These are phyloP conservation scores for Epizoanthus rinbou DNA, from an alignment of 92 coral and sea anemone genomes.

Conservation along the genomic window DNA sequence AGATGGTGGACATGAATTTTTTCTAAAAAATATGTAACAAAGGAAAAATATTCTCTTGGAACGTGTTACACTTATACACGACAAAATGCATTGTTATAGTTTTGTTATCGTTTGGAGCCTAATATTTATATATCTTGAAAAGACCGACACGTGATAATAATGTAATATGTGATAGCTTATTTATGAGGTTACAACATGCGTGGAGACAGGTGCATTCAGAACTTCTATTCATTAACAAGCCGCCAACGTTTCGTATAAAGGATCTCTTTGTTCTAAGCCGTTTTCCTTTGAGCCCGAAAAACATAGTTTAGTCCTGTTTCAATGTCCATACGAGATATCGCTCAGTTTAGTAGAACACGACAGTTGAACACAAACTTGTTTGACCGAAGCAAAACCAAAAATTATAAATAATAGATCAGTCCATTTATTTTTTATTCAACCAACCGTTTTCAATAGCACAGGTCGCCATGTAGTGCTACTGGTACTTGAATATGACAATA, in stretches of 20 bases:
- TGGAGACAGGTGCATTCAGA: conserved; percentile 9
- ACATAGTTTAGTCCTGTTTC: not conserved
- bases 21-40: not conserved
- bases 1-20: no score
- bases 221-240: not conserved
- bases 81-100: not conserved
- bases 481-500: conserved; percentile 14
- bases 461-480: not conserved
- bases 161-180: not conserved
- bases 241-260: not conserved
- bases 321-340: not conserved
- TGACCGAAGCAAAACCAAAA: not conserved
- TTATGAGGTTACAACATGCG: conserved; percentile 4
- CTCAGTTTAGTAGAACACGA: not conserved
- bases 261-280: not conserved
- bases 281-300: not conserved
- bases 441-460: conserved; percentile 32
- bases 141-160: conserved; percentile 16
- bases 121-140: conserved; percentile 7
- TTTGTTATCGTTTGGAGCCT: not conserved
- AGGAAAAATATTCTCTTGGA: no score
- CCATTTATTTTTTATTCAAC: conserved; percentile 2
- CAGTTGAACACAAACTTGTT: not conserved
- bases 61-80: no score
- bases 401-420: conserved; percentile 13